Evolutionary conservation across 2,797 vertebrate genomes (phyloP), one percentile per base, ranked within the genome.

Genomic region (Choloepus didactylus): DNA sequence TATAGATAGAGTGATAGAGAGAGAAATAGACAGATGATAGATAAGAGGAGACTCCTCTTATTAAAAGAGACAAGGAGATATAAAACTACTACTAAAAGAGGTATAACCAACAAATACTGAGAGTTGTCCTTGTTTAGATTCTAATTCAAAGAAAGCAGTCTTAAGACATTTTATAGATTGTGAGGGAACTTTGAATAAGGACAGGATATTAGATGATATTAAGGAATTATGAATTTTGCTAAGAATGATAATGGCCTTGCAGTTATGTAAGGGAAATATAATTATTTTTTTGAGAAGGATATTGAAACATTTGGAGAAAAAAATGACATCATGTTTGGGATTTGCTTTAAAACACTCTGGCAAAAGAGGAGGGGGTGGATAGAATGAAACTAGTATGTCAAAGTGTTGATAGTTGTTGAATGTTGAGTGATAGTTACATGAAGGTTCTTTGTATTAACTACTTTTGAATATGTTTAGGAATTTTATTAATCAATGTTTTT

Each of bases 331-430:
- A 66, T 44, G 11, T 51, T 87, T 41, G 35, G 21, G n/a, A 29
- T 83, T 88, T 95, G 23, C 21, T 92, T 97, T 86, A 82, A 79
- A 64, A 77, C 83, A 82, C 18, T 85, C 44, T 27, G 44, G 25
- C 9, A 35, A 59, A 67, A 84, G 51, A 51, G 31, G 29, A 27
- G 25, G 11, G 23, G 56, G 6, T 49, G 4, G 23, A 18, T n/a
- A 59, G 60, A 35, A 31, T 19, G n/a, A 81, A 41, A 60, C 64
- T 49, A 81, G 41, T 41, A 75, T 67, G 31, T 23, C 9, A n/a
- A 91, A 82, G 49, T 2, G 5, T 35, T 73, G 44, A n/a, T 67
- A n/a, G 11, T 15, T 76, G 38, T 35, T 56, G 15, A 76, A 62
- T 77, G 11, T 15, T 29, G 18, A 56, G 35, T 75, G 54, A 66